These are phyloP conservation scores for Clarias magur DNA, from an alignment of 2,113 vertebrate species.

Conservation along the genomic window DNA sequence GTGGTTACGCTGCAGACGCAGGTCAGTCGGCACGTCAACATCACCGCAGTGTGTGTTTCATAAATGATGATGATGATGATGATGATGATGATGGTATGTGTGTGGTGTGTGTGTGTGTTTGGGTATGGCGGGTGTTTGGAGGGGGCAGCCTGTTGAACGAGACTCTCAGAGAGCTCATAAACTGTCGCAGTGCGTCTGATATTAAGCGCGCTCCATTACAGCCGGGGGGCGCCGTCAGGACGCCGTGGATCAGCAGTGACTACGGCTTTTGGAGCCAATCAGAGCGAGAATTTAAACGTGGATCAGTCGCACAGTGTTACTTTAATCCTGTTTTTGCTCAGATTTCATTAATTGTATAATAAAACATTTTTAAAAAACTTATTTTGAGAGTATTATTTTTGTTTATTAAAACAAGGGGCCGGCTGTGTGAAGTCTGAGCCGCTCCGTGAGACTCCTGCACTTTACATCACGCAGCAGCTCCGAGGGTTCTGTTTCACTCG, in stretches of 20 bases:
- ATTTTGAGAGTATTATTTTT: not conserved
- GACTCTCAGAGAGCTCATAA: slow-evolving; percentile 32
- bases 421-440: not conserved
- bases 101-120: not conserved
- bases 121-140: not conserved
- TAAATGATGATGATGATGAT: slow-evolving; percentile 5
- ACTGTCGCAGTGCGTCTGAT: slow-evolving; percentile 31
- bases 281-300: not conserved
- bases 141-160: not conserved
- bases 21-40: slow-evolving; percentile 2
- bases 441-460: not conserved
- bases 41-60: not conserved
- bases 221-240: slow-evolving; percentile 23
- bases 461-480: not conserved
- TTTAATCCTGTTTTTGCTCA: not conserved
- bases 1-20: not conserved
- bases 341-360: not conserved
- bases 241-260: slow-evolving; percentile 5
- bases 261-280: slow-evolving; percentile 9
- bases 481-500: not conserved
- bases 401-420: not conserved
- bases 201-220: slow-evolving; percentile 19
- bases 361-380: not conserved
- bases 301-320: not conserved
- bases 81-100: not conserved